Percentiles rank a stretch among this genome's conserved stretches.
phyloP scores from a whole-genome alignment of 2,113 vertebrate genomes.

The Cheirogaleus medius region DNA sequence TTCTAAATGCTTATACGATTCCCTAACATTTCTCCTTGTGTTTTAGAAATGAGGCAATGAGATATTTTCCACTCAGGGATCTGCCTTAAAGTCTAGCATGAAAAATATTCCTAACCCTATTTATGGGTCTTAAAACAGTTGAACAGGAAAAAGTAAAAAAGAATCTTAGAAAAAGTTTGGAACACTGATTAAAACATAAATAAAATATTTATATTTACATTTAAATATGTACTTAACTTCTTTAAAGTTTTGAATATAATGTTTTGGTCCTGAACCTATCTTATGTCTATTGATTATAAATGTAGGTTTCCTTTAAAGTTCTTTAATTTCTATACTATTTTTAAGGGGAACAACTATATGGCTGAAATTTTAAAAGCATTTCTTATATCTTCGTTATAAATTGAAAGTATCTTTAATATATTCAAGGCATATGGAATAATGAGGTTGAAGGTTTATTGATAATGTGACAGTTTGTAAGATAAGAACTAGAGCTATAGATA shows the following conservation, averaged over 20 bases:
- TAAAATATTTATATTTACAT: background rate
- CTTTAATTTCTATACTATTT: constrained; percentile 19
- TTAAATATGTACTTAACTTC: background rate
- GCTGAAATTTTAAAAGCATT: constrained; percentile 3
- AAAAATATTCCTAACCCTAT: constrained; percentile 21
- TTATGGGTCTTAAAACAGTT: background rate
- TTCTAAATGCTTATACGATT: constrained; percentile 1
- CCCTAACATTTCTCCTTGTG: background rate
- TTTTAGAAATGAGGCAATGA: background rate
- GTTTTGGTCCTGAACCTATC: background rate
- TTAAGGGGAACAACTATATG: background rate
- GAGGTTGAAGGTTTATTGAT: background rate
- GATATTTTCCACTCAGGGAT: background rate
- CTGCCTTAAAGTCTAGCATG: background rate
- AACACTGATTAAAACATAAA: background rate
- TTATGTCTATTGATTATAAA: background rate
- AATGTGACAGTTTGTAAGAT: background rate
- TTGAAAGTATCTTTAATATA: background rate
- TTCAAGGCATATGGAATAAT: background rate
- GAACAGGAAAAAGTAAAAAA: constrained; percentile 16
- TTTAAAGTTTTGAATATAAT: background rate
- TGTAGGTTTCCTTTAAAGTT: background rate
- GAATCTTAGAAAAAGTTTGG: background rate
- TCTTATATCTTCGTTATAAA: background rate
- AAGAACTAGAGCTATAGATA: background rate